Evolutionary conservation across 2,888 invertebrate genomes (phyloP), one percentile per base, ranked within the genome.

Genomic region (Stenotaenia linearis): DNA sequence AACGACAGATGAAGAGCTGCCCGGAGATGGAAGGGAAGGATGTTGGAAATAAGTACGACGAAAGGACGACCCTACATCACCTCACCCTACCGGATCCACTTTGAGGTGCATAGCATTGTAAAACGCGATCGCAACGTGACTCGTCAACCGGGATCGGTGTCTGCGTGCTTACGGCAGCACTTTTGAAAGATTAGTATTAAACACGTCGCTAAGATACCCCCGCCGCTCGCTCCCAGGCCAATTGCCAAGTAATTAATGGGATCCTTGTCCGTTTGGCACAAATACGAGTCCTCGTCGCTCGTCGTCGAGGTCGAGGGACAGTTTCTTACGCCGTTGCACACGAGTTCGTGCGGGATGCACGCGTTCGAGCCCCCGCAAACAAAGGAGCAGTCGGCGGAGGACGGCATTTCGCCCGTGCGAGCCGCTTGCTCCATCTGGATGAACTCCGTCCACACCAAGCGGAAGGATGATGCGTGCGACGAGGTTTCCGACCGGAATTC

Each of bases 371-470:
- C 95, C 0, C 95, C 95, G 86, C 96, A 96, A 80, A 92, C 90
- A 84, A 96, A 96, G 83, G 93, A 95, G 85, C 96, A 96, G 28
- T 90, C 91, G 6, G 85, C 84, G 18, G 81, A 81, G 40, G 81
- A 56, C 82, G 81, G 77, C 81, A 81, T 74, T 83, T 82, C 78
- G n/a, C 91, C 91, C 10, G 78, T 37, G 1, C 56, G 56, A 25
- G 61, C 56, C 21, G 30, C 35, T 10, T 80, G 79, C 23, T 79
- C 80, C 78, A 81, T 87, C 86, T 95, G 95, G 84, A 91, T 94
- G 56, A 95, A 88, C 83, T 95, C 95, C 1, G 95, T 95, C 95
- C 95, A 96, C 15, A 93, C 93, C 40, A 96, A 91, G 85, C 94
- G 94, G 85, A 96, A 95, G 12, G 50, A 78, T 12, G 50, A 74